A percentile compares a stretch with the other conserved stretches of the same genome.
Conservation (phyloP, 2,888 invertebrate genomes). For the Platycheirus albimanus region DNA sequence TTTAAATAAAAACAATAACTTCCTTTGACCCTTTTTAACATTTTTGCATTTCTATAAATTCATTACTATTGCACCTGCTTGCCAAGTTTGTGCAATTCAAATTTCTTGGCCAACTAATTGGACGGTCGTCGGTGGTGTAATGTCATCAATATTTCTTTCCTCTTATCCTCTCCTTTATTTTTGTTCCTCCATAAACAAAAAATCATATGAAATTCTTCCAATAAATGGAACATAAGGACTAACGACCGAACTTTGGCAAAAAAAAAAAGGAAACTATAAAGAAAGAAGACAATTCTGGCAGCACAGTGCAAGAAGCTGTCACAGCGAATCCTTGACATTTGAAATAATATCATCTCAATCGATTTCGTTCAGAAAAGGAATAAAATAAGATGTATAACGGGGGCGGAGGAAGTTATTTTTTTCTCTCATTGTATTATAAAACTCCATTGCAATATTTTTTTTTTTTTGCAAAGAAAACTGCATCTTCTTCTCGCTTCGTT, state of each 20-base stretch:
- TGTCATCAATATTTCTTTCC: background rate
- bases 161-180: background rate
- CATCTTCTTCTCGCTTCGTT: constrained; percentile 23
- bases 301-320: constrained; percentile 31
- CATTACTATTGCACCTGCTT: background rate
- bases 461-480: constrained; percentile 11
- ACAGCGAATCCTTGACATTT: constrained; percentile 67
- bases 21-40: too few relatives aligned
- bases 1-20: too few relatives aligned
- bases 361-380: constrained; percentile 35
- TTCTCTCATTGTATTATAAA: too few relatives aligned
- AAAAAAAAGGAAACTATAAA: background rate
- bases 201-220: constrained; percentile 38
- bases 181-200: background rate
- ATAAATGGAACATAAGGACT: too few relatives aligned
- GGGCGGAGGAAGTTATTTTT: constrained; percentile 14
- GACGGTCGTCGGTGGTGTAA: too few relatives aligned
- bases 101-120: constrained; percentile 58
- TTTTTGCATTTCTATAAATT: too few relatives aligned
- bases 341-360: constrained; percentile 66
- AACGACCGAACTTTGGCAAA: background rate
- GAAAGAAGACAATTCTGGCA: constrained; percentile 36
- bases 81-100: constrained; percentile 21
- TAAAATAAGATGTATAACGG: constrained; percentile 13
- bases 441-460: background rate